These are phyloP conservation scores for Ceraclea dissimilis DNA, from an alignment of 2,888 invertebrate species.

Conservation along the genomic window DNA sequence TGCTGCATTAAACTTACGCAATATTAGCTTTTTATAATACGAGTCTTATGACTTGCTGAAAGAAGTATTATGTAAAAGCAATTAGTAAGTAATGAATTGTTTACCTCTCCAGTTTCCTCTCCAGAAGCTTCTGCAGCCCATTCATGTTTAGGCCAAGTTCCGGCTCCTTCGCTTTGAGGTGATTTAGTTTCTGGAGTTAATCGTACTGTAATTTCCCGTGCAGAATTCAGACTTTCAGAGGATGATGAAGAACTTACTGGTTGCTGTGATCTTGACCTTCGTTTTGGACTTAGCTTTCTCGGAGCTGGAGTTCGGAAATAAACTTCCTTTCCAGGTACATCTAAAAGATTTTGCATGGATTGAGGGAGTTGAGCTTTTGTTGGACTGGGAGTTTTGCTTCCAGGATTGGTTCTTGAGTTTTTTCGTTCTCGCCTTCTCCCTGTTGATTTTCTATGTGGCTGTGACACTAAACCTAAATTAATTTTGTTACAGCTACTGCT, in stretches of 20 bases:
- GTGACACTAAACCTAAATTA: conserved; percentile 34
- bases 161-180: conserved; percentile 38
- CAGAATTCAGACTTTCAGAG: conserved; percentile 51
- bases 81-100: conserved; percentile 19
- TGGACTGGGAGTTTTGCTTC: conserved; percentile 47
- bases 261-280: conserved; percentile 46
- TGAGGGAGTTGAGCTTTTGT: conserved; percentile 48
- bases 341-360: conserved; percentile 52
- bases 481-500: conserved; percentile 35
- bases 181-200: conserved; percentile 32
- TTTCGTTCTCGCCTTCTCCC: conserved; percentile 57
- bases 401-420: conserved; percentile 39
- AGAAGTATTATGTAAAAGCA: too few species aligned
- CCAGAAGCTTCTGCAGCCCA: conserved; percentile 40
- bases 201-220: conserved; percentile 36
- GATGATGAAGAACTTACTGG: conserved; percentile 50
- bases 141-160: conserved; percentile 34
- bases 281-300: conserved; percentile 51
- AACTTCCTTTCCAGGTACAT: conserved; percentile 48
- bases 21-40: too few species aligned
- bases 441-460: conserved; percentile 53
- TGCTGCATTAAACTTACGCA: too few species aligned
- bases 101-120: conserved; percentile 46
- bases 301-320: conserved; percentile 37
- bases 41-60: too few species aligned